These are phyloP conservation scores for Chymomyza costata DNA, from an alignment of 1,140 invertebrate genomes.

Conservation along the genomic window DNA sequence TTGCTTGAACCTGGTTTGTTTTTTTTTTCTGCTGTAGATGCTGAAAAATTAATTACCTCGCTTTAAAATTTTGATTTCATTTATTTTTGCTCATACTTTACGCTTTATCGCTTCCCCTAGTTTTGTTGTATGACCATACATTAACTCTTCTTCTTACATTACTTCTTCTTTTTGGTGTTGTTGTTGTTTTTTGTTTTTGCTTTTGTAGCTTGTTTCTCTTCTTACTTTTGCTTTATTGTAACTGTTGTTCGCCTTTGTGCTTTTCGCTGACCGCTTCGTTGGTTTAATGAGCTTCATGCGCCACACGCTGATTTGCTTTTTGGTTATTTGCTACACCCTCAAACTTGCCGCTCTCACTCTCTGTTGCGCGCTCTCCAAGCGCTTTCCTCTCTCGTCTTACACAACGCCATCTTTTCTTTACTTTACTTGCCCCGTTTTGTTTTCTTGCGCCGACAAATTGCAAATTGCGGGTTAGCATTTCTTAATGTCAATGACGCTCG, in stretches of 20 bases:
- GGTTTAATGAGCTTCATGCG: slow-evolving; percentile 54
- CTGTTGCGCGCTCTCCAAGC: slow-evolving; percentile 1
- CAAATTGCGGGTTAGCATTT: slow-evolving; percentile 51
- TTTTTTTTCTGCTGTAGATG: too few relatives aligned
- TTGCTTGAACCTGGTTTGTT: too few relatives aligned
- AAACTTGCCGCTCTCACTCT: too few relatives aligned
- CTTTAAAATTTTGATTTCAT: slow-evolving; percentile 53
- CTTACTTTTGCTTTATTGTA: slow-evolving; percentile 8
- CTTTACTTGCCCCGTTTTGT: neutral
- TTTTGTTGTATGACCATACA: too few relatives aligned
- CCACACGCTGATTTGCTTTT: slow-evolving; percentile 50
- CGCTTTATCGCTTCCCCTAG: slow-evolving; percentile 1
- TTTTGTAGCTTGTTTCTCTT: slow-evolving; percentile 1
- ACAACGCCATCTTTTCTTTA: too few relatives aligned
- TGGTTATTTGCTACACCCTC: too few relatives aligned
- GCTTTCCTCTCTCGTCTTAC: slow-evolving; percentile 5
- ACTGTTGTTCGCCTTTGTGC: slow-evolving; percentile 46
- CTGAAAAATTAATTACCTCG: slow-evolving; percentile 39
- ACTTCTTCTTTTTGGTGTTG: neutral
- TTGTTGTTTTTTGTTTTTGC: slow-evolving; percentile 4
- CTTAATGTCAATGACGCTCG: slow-evolving; percentile 49
- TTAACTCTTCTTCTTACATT: neutral
- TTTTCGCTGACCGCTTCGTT: too few relatives aligned
- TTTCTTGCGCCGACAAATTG: slow-evolving; percentile 31
- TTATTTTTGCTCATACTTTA: slow-evolving; percentile 29